Evolutionary conservation across 2,888 invertebrate species (phyloP).

Genomic region (Clunio marinus): DNA sequence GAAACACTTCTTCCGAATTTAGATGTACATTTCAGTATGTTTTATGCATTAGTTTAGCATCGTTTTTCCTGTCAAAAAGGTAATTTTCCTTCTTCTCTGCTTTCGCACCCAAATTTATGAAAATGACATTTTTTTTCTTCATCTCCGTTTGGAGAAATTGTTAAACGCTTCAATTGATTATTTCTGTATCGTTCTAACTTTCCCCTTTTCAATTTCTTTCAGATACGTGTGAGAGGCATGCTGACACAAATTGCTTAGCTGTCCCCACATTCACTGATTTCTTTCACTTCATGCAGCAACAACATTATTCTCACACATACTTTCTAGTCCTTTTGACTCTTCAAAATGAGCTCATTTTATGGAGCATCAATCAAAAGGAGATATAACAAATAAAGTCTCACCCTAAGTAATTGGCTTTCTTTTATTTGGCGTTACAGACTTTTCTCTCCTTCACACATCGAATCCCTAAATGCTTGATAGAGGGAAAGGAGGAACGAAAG

Average conservation of each 20-base stretch:
- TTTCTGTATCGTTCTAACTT: background rate
- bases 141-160: background rate
- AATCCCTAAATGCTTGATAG: background rate
- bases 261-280: constrained; percentile 28
- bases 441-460: no score
- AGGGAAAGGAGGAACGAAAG: background rate
- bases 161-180: constrained; percentile 28
- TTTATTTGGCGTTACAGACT: background rate
- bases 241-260: constrained; percentile 21
- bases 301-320: no score
- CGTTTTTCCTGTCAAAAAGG: constrained; percentile 29
- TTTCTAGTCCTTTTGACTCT: background rate
- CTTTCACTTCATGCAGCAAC: background rate
- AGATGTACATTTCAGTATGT: constrained; percentile 37
- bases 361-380: constrained; percentile 36
- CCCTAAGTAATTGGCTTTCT: constrained; percentile 35
- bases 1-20: constrained; percentile 57
- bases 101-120: background rate
- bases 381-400: constrained; percentile 33
- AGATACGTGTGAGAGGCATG: constrained; percentile 33
- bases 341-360: background rate
- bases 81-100: background rate
- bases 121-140: background rate
- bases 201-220: background rate
- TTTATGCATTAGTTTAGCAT: constrained; percentile 34